Evolutionary conservation across 2,888 invertebrate genomes (phyloP).

Genomic region (Nasonia oneida): DNA sequence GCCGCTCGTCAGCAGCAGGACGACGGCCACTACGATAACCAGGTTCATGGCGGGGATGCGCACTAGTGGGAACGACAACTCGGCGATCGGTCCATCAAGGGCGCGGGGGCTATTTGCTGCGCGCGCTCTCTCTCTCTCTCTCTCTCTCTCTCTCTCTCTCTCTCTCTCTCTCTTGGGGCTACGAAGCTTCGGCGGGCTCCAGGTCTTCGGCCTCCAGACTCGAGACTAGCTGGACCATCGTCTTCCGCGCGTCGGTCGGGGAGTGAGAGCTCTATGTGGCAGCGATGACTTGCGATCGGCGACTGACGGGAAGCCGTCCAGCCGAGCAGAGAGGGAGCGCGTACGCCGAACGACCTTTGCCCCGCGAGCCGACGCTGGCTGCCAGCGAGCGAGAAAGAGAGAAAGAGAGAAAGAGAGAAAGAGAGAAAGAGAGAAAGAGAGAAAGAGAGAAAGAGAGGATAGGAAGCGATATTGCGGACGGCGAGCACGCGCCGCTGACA

Average conservation of each 20-base stretch:
- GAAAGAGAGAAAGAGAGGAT: constrained; percentile 10
- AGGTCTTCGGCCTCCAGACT: constrained; percentile 51
- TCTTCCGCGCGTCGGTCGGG: not conserved
- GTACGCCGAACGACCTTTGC: constrained; percentile 57
- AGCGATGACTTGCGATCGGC: constrained; percentile 22
- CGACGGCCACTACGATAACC: constrained; percentile 35
- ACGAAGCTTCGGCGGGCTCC: constrained; percentile 34
- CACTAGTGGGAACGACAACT: not conserved
- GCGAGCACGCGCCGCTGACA: constrained; percentile 44
- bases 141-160: too few species aligned
- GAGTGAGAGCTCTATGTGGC: not conserved
- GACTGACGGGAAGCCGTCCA: constrained; percentile 11
- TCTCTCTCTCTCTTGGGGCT: not conserved
- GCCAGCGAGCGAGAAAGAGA: constrained; percentile 18
- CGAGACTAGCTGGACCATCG: constrained; percentile 24
- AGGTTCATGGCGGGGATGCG: not conserved
- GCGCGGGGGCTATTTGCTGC: too few species aligned
- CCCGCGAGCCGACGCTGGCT: constrained; percentile 26
- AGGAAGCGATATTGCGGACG: not conserved
- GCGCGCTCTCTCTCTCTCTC: not conserved
- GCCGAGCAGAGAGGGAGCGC: not conserved
- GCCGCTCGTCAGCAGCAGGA: constrained; percentile 47
- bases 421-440: constrained; percentile 14
- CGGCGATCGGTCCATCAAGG: not conserved
- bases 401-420: not conserved